Evolutionary conservation across 2,888 invertebrate species (phyloP).

Genomic region (Silvanus unidentatus): DNA sequence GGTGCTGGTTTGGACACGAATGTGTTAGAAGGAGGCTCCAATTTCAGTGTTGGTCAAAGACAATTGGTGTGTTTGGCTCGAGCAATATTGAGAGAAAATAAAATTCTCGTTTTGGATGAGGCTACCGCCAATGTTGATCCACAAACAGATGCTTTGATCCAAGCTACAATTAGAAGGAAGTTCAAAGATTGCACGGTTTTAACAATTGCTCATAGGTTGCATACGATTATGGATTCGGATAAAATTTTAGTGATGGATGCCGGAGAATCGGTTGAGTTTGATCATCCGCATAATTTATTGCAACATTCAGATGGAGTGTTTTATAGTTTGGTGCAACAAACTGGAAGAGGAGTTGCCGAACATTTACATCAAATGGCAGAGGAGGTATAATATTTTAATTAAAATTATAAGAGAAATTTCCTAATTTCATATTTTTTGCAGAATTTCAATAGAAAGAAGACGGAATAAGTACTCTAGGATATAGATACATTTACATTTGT

Average conservation of each 20-base stretch:
- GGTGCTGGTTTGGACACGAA: constrained; percentile 43
- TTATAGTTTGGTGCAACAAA: constrained; percentile 59
- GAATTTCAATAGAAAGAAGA: no score
- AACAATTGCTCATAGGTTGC: constrained; percentile 74
- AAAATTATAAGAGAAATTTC: no score
- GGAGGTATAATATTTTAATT: no score
- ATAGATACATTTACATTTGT: not conserved
- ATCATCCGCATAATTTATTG: constrained; percentile 61
- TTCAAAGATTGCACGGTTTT: constrained; percentile 71
- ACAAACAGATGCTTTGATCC: constrained; percentile 70
- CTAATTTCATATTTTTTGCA: no score
- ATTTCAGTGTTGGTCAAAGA: constrained; percentile 47
- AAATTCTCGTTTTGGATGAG: constrained; percentile 50
- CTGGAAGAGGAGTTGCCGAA: constrained; percentile 61
- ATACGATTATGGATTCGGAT: constrained; percentile 80
- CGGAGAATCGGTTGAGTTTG: constrained; percentile 67
- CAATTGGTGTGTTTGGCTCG: constrained; percentile 64
- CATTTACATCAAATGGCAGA: constrained; percentile 55
- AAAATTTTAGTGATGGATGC: constrained; percentile 72
- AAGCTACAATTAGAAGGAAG: constrained; percentile 65
- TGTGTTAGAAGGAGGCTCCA: constrained; percentile 56
- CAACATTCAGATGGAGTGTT: constrained; percentile 52
- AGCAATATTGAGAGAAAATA: constrained; percentile 47
- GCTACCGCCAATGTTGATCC: constrained; percentile 77
- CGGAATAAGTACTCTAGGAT: not conserved